Conservation (phyloP, 2,113 vertebrate genomes). For the Scomber japonicus region DNA sequence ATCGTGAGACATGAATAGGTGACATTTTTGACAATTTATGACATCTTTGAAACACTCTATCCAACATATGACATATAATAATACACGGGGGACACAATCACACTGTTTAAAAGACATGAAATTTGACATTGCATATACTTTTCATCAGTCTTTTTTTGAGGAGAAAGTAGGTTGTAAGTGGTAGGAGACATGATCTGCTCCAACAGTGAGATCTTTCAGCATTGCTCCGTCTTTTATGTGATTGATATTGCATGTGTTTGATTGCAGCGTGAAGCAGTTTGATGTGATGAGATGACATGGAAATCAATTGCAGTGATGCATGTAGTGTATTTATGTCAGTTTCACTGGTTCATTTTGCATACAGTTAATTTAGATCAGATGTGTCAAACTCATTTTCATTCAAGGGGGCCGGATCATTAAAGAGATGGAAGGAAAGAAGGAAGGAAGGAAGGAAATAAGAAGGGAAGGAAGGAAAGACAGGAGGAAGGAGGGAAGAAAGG, state of each 20-base stretch:
- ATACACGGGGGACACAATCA: no score
- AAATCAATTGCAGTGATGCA: slow-evolving; percentile 36
- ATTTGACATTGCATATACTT: no score
- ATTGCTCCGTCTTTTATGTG: background rate
- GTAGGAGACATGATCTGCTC: background rate
- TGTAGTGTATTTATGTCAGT: slow-evolving; percentile 31
- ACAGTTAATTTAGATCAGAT: background rate
- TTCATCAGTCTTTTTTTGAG: background rate
- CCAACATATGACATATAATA: no score
- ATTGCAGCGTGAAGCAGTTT: slow-evolving; percentile 37
- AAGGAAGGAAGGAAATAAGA: no score
- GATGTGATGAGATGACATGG: slow-evolving; percentile 40
- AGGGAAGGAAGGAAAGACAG: no score
- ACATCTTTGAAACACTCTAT: no score
- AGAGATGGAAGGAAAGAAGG: no score
- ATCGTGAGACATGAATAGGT: background rate
- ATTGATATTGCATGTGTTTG: slow-evolving; percentile 36
- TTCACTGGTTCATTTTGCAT: slow-evolving; percentile 16
- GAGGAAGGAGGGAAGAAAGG: no score
- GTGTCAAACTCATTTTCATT: no score
- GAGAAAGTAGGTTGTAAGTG: background rate
- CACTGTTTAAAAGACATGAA: no score
- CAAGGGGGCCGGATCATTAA: no score
- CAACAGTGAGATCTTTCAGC: slow-evolving; percentile 6
- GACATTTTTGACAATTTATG: no score